Conservation (phyloP, 2,888 invertebrate genomes). For the Tipula helvola region DNA sequence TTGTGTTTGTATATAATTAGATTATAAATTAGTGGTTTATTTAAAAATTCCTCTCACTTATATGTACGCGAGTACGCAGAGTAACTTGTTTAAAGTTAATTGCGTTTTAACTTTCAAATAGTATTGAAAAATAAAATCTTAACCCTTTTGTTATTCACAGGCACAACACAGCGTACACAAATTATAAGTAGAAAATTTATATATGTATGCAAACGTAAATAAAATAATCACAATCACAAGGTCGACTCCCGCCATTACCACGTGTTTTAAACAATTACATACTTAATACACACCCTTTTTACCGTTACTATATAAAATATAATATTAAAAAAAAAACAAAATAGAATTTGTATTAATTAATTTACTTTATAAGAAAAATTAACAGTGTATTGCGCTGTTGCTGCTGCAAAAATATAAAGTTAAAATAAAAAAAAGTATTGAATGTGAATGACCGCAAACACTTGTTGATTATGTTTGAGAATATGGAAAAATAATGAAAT, state of each 20-base stretch:
- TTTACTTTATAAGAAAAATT: not conserved
- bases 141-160: not conserved
- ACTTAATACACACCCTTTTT: not conserved
- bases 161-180: not conserved
- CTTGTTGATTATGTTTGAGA: not conserved
- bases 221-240: not conserved
- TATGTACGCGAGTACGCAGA: too few species aligned
- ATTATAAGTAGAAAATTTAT: not conserved
- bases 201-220: not conserved
- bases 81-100: not conserved
- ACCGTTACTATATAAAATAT: not conserved
- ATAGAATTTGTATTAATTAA: not conserved
- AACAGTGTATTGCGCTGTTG: not conserved
- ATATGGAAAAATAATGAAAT: slow-evolving; percentile 4
- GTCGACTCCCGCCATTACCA: not conserved
- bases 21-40: not conserved
- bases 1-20: not conserved
- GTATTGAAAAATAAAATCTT: not conserved
- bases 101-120: not conserved
- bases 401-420: not conserved
- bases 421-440: not conserved
- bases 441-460: slow-evolving; percentile 4
- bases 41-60: not conserved
- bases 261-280: not conserved
- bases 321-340: not conserved